A percentile compares a stretch with the other conserved stretches of the same genome.
Conservation (phyloP, 2,888 invertebrate genomes). For the Harmothoe impar region DNA sequence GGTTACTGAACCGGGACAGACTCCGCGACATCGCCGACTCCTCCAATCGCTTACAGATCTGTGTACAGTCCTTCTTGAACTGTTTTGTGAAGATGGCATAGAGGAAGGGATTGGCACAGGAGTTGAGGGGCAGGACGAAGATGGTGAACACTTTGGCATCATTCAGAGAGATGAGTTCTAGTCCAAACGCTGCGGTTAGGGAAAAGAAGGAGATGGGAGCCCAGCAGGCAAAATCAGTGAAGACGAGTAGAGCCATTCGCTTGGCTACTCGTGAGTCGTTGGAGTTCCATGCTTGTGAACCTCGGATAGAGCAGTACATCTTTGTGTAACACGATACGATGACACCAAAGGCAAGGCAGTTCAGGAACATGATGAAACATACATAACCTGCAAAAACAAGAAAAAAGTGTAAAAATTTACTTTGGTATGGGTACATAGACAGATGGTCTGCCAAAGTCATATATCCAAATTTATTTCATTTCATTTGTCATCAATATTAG, state of each 20-base stretch:
- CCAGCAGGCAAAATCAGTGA: constrained; percentile 99
- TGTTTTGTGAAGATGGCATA: constrained; percentile 99
- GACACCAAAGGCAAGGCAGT: constrained; percentile 91
- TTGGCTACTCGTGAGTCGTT: constrained; percentile 98
- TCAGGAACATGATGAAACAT: constrained; percentile 81
- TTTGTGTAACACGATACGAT: constrained; percentile 97
- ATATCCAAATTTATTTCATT: too few species aligned
- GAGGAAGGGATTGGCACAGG: constrained; percentile 98
- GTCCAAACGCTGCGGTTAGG: constrained; percentile 95
- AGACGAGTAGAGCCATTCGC: constrained; percentile 97
- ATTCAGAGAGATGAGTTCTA: constrained; percentile 94
- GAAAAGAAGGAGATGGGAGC: constrained; percentile 98
- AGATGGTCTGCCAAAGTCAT: too few species aligned
- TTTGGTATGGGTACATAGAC: too few species aligned
- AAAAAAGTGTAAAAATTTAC: background rate
- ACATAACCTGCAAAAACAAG: constrained; percentile 77
- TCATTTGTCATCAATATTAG: too few species aligned
- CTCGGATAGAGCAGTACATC: constrained; percentile 99
- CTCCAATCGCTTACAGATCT: constrained; percentile 97
- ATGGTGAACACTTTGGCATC: constrained; percentile 98
- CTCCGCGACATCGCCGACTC: constrained; percentile 84
- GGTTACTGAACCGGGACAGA: constrained; percentile 75
- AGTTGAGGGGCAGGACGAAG: constrained; percentile 96
- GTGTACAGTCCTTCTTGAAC: constrained; percentile 97
- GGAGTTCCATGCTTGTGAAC: constrained; percentile 96